Conservation (phyloP, 2,797 vertebrate genomes). For the Morelia viridis region DNA sequence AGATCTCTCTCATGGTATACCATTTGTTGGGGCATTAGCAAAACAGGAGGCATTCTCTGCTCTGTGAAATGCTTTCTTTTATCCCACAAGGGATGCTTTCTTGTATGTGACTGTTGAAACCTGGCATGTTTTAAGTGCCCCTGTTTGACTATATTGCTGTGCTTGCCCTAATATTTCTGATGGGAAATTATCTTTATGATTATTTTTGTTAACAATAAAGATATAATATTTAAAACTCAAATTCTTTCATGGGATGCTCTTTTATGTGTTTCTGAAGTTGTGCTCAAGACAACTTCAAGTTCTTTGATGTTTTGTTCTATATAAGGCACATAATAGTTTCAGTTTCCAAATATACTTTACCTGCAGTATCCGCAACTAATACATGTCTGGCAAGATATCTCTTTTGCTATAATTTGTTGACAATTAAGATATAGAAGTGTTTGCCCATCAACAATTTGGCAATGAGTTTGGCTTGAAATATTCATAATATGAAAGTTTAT, state of each 20-base stretch:
- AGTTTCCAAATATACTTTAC: neutral
- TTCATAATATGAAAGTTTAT: neutral
- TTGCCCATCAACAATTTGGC: neutral
- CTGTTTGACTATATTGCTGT: conserved; percentile 52
- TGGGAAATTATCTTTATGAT: conserved; percentile 61
- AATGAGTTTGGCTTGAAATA: neutral
- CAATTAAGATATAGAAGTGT: neutral
- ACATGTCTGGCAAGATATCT: neutral
- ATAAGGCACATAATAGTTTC: neutral
- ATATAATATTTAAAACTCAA: conserved; percentile 65
- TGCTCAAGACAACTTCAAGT: neutral
- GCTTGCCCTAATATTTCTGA: conserved; percentile 50
- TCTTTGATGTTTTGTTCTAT: neutral
- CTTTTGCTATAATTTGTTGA: neutral
- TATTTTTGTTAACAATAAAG: conserved; percentile 80
- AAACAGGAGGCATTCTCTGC: neutral
- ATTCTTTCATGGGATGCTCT: conserved; percentile 42
- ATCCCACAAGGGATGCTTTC: conserved; percentile 41
- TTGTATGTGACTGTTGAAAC: conserved; percentile 47
- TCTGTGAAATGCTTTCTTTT: conserved; percentile 52
- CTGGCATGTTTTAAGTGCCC: conserved; percentile 46
- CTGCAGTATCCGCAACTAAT: accelerated
- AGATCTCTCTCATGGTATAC: conserved; percentile 28
- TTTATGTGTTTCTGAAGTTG: conserved; percentile 21
- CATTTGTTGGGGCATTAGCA: conserved; percentile 51